A percentile compares a stretch with the other conserved stretches of the same genome.
phyloP scores from a whole-genome alignment of 2,797 vertebrate genomes.

The Rhabdomys pumilio region DNA sequence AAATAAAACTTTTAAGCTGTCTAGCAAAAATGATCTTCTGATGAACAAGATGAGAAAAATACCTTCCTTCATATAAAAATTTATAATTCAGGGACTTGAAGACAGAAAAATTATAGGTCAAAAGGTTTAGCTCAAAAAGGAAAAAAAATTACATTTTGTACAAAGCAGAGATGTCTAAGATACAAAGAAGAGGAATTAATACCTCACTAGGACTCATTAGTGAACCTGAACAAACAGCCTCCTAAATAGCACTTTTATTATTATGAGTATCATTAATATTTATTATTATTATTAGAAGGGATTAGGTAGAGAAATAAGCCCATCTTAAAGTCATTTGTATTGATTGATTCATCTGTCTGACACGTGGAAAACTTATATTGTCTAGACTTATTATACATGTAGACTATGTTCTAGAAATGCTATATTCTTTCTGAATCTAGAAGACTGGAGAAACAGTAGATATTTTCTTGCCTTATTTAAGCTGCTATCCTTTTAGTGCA shows the following conservation, averaged over 20 bases:
- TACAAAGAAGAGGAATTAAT: background rate
- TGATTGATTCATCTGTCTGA: background rate
- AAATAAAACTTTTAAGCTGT: background rate
- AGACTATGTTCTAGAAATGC: background rate
- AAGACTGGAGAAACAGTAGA: background rate
- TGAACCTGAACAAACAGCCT: background rate
- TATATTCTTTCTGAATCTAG: background rate
- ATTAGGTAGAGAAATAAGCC: background rate
- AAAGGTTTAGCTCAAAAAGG: background rate
- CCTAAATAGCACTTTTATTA: background rate
- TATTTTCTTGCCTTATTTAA: background rate
- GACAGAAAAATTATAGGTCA: background rate
- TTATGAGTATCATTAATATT: background rate
- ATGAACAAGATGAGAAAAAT: background rate
- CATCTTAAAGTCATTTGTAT: background rate
- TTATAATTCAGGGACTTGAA: background rate
- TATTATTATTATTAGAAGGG: background rate
- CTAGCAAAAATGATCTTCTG: slow-evolving; percentile 23
- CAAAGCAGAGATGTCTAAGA: background rate
- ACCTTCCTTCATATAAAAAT: background rate
- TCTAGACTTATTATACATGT: background rate
- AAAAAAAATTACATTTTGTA: slow-evolving; percentile 23
- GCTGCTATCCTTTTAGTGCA: background rate
- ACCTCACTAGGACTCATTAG: background rate
- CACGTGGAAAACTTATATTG: background rate